Base-by-base conservation (phyloP, 2,888 invertebrate species). In the Rhopalosiphum nymphaeae region DNA sequence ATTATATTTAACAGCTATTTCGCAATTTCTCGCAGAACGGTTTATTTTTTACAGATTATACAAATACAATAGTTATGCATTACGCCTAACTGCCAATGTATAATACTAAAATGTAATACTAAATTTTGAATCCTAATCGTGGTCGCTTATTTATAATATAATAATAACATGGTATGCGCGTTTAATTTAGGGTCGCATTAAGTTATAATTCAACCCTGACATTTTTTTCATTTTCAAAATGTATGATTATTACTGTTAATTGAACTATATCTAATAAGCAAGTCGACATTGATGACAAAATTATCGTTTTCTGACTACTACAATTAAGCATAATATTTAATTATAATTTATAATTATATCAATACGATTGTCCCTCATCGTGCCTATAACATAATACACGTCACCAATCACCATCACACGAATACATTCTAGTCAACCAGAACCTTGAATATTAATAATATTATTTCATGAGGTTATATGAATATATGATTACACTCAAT, bases 391-490 rank as follows among this genome's bases (percentile, higher is more conserved):
- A 78, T 36, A 16, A 78, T 21, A 78, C n/a, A 16, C n/a, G n/a
- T 67, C 67, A 5, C 1, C 16, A 13, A n/a, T 67, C n/a, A 5
- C n/a, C 3, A 13, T 67, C 78, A 36, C 78, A 21, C 21, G 21
- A 36, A 78, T 78, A 78, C 44, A 85, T 56, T 91, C 36, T n/a
- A 56, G n/a, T 57, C 44, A 44, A 91, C n/a, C 44, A 7, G 25
- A 85, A 85, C 85, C 91, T 91, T 91, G 91, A 44, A 91, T 84
- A 78, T 36, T 36, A 78, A 78, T 78, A 36, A 78, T 78, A 78
- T 78, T 36, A 78, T 16, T 78, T 36, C 0, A 36, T 36, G 36
- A 78, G 36, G 78, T 78, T 78, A 78, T 78, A 78, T 16, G 78
- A 21, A 36, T 78, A 78, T 78, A 78, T 16, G 78, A 21, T 36